Evolutionary conservation across 2,797 vertebrate genomes (phyloP).

Genomic region (Lutjanus argentimaculatus): DNA sequence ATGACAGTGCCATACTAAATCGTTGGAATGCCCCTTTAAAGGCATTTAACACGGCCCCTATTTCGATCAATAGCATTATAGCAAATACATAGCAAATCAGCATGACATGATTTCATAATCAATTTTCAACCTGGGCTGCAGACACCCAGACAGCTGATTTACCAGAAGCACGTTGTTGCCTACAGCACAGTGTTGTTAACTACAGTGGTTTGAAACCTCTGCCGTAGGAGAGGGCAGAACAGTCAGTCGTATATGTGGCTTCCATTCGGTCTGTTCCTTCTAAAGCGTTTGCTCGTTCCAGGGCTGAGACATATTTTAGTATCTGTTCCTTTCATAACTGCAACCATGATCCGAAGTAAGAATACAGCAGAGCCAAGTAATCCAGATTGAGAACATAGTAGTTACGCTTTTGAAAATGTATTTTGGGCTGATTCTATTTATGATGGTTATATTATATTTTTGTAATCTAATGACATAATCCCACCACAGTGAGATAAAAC

Average conservation of each 20-base stretch:
- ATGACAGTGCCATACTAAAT: background rate
- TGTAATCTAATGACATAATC: conserved; percentile 40
- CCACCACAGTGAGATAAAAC: conserved; percentile 15
- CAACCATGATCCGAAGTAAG: conserved; percentile 11
- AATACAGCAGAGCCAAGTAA: conserved; percentile 17
- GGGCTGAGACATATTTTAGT: background rate
- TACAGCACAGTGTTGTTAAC: conserved; percentile 6
- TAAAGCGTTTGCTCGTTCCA: background rate
- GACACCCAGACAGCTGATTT: background rate
- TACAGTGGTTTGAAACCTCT: background rate
- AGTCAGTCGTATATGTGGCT: background rate
- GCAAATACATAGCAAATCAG: too few relatives aligned
- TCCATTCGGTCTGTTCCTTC: conserved; percentile 6
- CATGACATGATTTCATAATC: too few relatives aligned
- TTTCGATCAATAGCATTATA: background rate
- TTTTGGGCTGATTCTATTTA: conserved; percentile 35
- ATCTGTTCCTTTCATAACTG: background rate
- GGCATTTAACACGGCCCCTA: background rate
- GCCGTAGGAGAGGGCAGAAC: background rate
- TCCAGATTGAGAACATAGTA: background rate
- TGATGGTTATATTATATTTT: conserved; percentile 44
- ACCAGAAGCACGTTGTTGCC: background rate
- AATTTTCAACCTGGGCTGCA: background rate
- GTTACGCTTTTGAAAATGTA: conserved; percentile 17
- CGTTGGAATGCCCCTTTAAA: background rate